Base-by-base conservation (phyloP, 2,797 vertebrate genomes). In the Ambastaia sidthimunki region DNA sequence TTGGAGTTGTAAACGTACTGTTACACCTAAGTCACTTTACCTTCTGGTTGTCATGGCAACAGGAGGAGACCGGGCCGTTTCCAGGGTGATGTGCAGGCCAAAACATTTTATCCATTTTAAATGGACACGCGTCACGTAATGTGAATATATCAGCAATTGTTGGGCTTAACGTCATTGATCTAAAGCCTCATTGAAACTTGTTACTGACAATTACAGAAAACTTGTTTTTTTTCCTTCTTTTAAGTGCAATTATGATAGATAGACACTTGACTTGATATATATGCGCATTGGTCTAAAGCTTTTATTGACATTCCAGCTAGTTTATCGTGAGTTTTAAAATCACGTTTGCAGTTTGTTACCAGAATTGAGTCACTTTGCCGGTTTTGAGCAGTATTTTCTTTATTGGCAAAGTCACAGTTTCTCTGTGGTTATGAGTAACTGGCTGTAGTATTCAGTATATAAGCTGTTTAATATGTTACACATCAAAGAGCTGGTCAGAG, bases 251-350 rank as follows among this genome's bases (percentile, higher is more conserved):
- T 80, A 59, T 16, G 12, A 34, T 55, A 65, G 60, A 79, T 52
- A 15, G 28, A 72, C 48, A 70, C 4, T 21, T 52, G 68, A 62
- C 55, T 57, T 57, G 52, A 10, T 41, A 50, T 25, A 28, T 47
- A 41, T 31, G 16, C 21, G 18, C 41, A 15, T 50, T 70, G 4
- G 59, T 31, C 60, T 19, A 1, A 31, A 47, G 21, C n/a, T 25
- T 10, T 44, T 50, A 62, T 60, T 47, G 62, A 86, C 82, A 85
- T 88, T 85, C 84, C 70, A 74, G 21, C 63, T 15, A 50, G 68
- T 66, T 79, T 79, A 47, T 60, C n/a, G 28, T 52, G 19, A 48
- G 55, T 57, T 57, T 57, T 57, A 59, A 3, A 59, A 60, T 60
- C 59, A 60, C 10, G 11, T 41, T 41, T 41, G 37, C 37, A 9